Percentiles rank a stretch among this genome's conserved stretches.
These are phyloP conservation scores for Tinea trinotella DNA, from an alignment of 2,888 invertebrate species.

Conservation along the genomic window DNA sequence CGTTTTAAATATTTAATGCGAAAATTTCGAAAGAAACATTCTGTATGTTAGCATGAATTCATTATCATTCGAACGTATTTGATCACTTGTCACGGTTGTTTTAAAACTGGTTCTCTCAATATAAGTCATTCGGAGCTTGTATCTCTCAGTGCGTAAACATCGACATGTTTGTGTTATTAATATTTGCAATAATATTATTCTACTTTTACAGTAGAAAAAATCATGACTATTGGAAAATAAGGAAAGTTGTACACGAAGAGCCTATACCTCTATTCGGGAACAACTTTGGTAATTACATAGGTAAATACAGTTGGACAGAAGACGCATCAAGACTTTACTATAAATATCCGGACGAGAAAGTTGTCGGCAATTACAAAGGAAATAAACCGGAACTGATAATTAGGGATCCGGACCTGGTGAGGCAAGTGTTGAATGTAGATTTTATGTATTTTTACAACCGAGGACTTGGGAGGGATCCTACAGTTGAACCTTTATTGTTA, in stretches of 20 bases:
- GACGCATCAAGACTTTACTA: conserved; percentile 31
- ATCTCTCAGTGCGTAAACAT: neutral
- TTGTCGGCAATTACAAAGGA: conserved; percentile 44
- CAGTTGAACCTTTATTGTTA: conserved; percentile 35
- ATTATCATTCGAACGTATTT: too few species aligned
- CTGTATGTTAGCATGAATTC: too few species aligned
- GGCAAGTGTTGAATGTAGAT: conserved; percentile 37
- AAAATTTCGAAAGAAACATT: too few species aligned
- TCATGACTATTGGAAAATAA: conserved; percentile 27
- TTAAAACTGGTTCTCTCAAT: too few species aligned
- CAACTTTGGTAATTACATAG: conserved; percentile 16
- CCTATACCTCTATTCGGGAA: conserved; percentile 21
- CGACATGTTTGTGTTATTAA: conserved; percentile 1
- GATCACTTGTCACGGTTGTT: neutral
- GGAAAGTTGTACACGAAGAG: conserved; percentile 24
- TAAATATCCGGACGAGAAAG: conserved; percentile 44
- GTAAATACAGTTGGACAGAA: conserved; percentile 18
- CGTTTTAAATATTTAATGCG: too few species aligned
- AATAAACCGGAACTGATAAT: conserved; percentile 41
- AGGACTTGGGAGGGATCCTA: conserved; percentile 21
- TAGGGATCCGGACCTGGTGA: conserved; percentile 41
- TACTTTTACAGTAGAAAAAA: conserved; percentile 24
- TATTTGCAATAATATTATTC: neutral
- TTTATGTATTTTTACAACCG: conserved; percentile 37
- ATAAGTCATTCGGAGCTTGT: neutral